phyloP scores from a whole-genome alignment of 2,797 vertebrate species.

The Hipposideros larvatus region DNA sequence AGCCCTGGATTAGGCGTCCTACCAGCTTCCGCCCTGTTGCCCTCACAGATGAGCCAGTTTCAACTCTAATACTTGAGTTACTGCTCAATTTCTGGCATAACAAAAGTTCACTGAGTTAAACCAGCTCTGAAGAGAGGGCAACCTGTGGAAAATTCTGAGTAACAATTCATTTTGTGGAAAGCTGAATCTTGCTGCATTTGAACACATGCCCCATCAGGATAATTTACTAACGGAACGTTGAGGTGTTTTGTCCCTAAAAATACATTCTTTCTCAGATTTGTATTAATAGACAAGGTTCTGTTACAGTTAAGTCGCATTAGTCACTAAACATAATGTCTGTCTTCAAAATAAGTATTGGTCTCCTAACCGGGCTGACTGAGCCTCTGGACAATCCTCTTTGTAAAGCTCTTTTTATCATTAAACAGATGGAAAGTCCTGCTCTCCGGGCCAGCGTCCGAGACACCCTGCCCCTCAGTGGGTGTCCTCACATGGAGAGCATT shows the following conservation, averaged over 20 bases:
- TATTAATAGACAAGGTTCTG: neutral
- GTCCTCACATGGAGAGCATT: neutral
- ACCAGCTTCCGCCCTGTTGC: neutral
- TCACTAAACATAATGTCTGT: too few relatives aligned
- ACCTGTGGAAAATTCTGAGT: neutral
- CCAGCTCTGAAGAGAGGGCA: neutral
- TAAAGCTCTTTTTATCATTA: neutral
- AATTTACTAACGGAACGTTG: neutral
- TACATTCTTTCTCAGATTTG: neutral
- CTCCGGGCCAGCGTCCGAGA: neutral
- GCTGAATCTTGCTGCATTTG: neutral
- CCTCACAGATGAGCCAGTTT: neutral
- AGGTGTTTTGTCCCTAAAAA: neutral
- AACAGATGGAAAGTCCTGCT: neutral
- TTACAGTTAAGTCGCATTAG: neutral
- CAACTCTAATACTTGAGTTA: neutral
- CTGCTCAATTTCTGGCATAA: neutral
- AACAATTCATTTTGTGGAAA: neutral
- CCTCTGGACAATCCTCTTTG: neutral
- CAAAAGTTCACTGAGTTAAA: neutral
- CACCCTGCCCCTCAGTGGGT: neutral
- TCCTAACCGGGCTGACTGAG: neutral
- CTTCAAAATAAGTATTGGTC: neutral
- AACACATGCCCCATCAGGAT: neutral
- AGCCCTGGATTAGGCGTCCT: neutral